Conservation (phyloP, 2,888 invertebrate genomes). For the Cephus spinipes region DNA sequence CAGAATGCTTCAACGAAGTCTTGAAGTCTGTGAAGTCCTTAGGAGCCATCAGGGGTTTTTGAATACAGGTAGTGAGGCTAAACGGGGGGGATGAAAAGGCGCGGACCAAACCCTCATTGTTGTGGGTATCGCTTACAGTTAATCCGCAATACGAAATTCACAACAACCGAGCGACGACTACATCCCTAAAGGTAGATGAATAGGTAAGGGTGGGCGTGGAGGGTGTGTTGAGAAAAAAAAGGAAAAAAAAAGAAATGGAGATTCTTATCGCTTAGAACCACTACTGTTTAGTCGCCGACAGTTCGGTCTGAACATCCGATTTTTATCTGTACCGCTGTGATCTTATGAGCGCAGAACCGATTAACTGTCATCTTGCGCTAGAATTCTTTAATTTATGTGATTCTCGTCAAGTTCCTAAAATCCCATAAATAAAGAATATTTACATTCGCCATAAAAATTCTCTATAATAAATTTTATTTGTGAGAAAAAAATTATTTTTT, state of each 20-base stretch:
- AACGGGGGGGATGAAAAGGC: not conserved
- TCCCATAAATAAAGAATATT: not conserved
- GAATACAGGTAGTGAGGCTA: not conserved
- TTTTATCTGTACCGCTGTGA: not conserved
- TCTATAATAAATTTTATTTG: not conserved
- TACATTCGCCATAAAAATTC: not conserved
- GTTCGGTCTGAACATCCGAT: not conserved
- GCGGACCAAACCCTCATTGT: conserved; percentile 23
- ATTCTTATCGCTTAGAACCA: not conserved
- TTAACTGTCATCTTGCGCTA: not conserved
- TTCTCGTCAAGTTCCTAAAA: not conserved
- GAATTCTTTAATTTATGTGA: not conserved
- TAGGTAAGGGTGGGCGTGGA: not conserved
- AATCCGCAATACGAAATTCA: conserved; percentile 49
- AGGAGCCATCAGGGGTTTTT: not conserved
- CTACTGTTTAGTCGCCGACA: not conserved
- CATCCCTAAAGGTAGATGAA: not conserved
- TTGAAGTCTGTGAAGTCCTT: not conserved
- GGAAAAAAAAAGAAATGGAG: not conserved
- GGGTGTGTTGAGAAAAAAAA: conserved; percentile 8
- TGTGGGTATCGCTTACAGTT: conserved; percentile 56
- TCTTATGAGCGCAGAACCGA: not conserved
- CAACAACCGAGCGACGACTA: conserved; percentile 42
- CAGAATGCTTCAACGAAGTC: not conserved
- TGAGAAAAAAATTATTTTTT: not conserved